These are phyloP conservation scores for Aplodontia rufa DNA, from an alignment of 2,113 vertebrate species.

Conservation along the genomic window DNA sequence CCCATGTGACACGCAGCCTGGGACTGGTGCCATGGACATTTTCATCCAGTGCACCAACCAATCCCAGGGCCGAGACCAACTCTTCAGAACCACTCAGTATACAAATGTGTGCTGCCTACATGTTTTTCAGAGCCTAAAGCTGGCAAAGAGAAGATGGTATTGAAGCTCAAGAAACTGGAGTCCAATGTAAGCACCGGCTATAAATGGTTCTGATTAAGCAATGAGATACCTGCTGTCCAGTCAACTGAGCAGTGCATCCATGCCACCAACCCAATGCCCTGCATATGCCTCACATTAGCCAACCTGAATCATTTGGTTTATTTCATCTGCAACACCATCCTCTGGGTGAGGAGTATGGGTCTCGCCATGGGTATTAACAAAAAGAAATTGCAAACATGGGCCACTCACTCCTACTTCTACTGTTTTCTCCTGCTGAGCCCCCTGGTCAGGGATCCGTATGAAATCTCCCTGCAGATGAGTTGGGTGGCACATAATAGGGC, in stretches of 20 bases:
- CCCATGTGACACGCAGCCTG: too few species aligned
- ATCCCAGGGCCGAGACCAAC: too few species aligned
- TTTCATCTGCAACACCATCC: conserved; percentile 91
- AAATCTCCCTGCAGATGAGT: conserved; percentile 86
- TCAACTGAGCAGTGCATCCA: conserved; percentile 86
- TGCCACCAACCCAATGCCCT: conserved; percentile 86
- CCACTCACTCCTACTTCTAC: conserved; percentile 90
- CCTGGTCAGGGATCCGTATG: conserved; percentile 90
- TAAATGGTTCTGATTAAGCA: conserved; percentile 95
- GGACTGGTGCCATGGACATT: too few species aligned
- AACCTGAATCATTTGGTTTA: conserved; percentile 91
- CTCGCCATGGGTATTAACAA: conserved; percentile 85
- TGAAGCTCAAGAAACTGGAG: conserved; percentile 92
- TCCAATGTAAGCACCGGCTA: conserved; percentile 93
- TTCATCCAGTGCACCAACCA: too few species aligned
- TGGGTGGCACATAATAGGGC: conserved; percentile 75
- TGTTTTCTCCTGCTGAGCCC: conserved; percentile 88
- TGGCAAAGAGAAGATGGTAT: conserved; percentile 85
- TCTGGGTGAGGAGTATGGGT: conserved; percentile 89
- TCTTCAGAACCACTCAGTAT: conserved; percentile 95
- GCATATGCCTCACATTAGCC: conserved; percentile 89
- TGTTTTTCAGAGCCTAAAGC: conserved; percentile 90
- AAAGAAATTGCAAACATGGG: conserved; percentile 88
- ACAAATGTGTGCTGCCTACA: conserved; percentile 91
- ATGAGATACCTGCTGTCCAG: conserved; percentile 89